phyloP scores from a whole-genome alignment of 1,140 invertebrate genomes.

The Lepidostoma basale region DNA sequence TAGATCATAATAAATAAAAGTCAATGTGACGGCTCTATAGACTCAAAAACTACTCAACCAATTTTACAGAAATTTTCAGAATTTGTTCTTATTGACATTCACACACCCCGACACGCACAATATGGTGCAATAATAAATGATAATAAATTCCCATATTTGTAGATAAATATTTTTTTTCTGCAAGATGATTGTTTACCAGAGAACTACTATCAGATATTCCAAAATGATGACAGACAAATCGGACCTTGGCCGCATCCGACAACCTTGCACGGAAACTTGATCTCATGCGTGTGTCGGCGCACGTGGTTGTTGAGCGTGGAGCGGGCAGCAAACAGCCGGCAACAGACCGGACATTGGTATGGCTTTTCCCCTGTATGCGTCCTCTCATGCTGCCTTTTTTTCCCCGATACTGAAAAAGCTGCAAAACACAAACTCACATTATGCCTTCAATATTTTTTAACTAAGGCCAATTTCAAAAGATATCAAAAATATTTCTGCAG shows the following conservation, averaged over 20 bases:
- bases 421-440: not conserved
- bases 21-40: no score
- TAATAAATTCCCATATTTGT: no score
- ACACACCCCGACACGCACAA: no score
- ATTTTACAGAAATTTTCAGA: no score
- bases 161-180: no score
- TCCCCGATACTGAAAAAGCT: conserved; percentile 41
- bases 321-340: conserved; percentile 33
- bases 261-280: conserved; percentile 35
- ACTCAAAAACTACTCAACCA: no score
- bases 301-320: conserved; percentile 34
- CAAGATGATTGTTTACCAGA: no score
- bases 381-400: conserved; percentile 34
- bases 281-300: conserved; percentile 34
- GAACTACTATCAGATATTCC: no score
- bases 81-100: no score
- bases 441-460: not conserved
- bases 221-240: not conserved
- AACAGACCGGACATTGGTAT: conserved; percentile 64
- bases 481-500: no score
- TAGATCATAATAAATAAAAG: no score
- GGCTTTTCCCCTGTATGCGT: conserved; percentile 67
- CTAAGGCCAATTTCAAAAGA: not conserved
- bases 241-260: conserved; percentile 34
- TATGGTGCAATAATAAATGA: no score